phyloP scores from a whole-genome alignment of 2,888 invertebrate species.

The Thecocarcelia acutangulata region DNA sequence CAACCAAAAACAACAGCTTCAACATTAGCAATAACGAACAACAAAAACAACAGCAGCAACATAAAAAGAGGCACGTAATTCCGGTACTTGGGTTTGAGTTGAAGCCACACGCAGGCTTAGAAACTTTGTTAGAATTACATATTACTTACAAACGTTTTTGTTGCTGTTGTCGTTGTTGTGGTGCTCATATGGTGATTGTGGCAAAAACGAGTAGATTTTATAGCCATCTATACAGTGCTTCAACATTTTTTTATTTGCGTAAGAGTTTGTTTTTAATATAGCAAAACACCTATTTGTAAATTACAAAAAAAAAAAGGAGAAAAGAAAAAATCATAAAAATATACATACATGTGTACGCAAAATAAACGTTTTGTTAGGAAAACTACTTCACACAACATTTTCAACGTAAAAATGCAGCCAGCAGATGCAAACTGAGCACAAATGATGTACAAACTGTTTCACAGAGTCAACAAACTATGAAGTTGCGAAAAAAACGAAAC shows the following conservation, averaged over 20 bases:
- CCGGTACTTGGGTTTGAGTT: constrained; percentile 51
- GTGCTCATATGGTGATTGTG: constrained; percentile 14
- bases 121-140: constrained; percentile 30
- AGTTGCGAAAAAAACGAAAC: constrained; percentile 37
- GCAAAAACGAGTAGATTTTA: constrained; percentile 22
- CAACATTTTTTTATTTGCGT: constrained; percentile 9
- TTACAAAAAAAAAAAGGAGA: constrained; percentile 21
- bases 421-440: constrained; percentile 6
- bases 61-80: constrained; percentile 56
- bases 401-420: constrained; percentile 22
- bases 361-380: constrained; percentile 42
- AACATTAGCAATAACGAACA: constrained; percentile 16
- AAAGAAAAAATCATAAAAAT: not conserved
- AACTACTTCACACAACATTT: constrained; percentile 31
- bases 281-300: constrained; percentile 58
- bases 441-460: constrained; percentile 53
- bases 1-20: constrained; percentile 38
- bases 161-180: constrained; percentile 10
- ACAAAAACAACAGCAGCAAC: constrained; percentile 29
- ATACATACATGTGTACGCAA: not conserved
- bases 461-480: constrained; percentile 65
- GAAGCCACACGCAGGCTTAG: constrained; percentile 11
- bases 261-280: constrained; percentile 39
- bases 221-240: constrained; percentile 33
- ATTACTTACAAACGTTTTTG: not conserved